Evolutionary conservation across 1,140 invertebrate species (phyloP), one percentile per base, ranked within the genome.

Genomic region (Dryas iulia): DNA sequence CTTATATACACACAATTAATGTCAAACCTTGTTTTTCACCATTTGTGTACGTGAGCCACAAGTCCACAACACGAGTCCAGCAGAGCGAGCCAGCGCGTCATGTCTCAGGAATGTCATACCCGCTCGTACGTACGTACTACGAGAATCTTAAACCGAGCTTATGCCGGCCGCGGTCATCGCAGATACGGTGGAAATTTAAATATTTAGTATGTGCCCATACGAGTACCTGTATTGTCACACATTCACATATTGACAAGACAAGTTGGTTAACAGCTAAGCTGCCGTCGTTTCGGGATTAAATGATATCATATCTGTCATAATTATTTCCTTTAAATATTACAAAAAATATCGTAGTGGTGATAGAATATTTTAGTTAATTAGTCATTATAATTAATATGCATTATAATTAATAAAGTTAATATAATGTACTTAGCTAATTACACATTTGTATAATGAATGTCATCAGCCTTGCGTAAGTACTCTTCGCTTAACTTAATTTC

Each of bases 101-200:
- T 47, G 33, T 7, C 64, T 66, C 11, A 39, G 57, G 64, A 66
- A 66, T 66, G 64, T 52, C 64, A 24, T 8, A 39, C 39, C 3
- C 39, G 39, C 39, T 8, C n/a, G n/a, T n/a, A n/a, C n/a, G n/a
- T n/a, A n/a, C n/a, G n/a, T 47, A 21, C 39, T 18, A 47, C 8
- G 39, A 47, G 39, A 47, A 10, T 18, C 18, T 21, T 18, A 47
- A 35, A 47, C 39, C 2, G 7, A 21, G 18, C 39, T 47, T 47
- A 39, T 39, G 18, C 35, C 35, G 6, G 3, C 33, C 11, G 1
- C 11, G 11, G n/a, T 14, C 4, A 4, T 10, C 8, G 39, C 39
- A 47, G 14, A 47, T 21, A 47, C 8, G 14, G 21, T 10, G 39
- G 0, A 21, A 1, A 47, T 10, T 35, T 35, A 47, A 47, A 47